Percentiles rank a stretch among this genome's conserved stretches.
phyloP scores from a whole-genome alignment of 2,797 vertebrate species.

The Emys orbicularis region DNA sequence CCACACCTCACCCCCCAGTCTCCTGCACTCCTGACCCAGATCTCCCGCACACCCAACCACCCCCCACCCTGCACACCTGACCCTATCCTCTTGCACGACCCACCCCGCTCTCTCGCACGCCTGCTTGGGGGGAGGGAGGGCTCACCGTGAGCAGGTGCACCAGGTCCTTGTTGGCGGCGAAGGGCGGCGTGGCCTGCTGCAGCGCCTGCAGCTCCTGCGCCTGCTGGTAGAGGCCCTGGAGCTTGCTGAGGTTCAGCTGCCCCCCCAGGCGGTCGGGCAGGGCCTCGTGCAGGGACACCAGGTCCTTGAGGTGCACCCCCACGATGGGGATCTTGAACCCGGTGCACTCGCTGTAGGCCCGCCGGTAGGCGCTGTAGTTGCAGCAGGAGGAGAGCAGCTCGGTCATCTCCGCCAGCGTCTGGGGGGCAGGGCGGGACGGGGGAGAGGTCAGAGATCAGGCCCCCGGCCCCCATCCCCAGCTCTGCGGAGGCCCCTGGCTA shows the following conservation, averaged over 20 bases:
- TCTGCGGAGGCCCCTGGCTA: background rate
- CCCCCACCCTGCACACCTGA: background rate
- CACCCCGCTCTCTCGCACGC: too few relatives aligned
- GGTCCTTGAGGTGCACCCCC: conserved; percentile 92
- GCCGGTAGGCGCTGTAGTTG: conserved; percentile 91
- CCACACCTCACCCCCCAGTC: background rate
- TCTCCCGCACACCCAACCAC: background rate
- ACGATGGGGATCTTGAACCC: conserved; percentile 93
- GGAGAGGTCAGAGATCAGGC: background rate
- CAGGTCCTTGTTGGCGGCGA: conserved; percentile 91
- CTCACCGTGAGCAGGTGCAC: conserved; percentile 91
- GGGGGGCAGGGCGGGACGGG: background rate
- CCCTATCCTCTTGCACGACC: rapidly evolving
- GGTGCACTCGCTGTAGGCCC: conserved; percentile 85
- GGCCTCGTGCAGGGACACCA: conserved; percentile 91
- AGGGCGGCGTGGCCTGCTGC: conserved; percentile 85
- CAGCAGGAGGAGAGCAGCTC: conserved; percentile 90
- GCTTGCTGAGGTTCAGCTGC: conserved; percentile 91
- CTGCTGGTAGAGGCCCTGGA: conserved; percentile 91
- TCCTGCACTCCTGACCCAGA: background rate
- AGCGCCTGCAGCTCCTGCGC: conserved; percentile 87
- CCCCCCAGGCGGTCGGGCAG: conserved; percentile 88
- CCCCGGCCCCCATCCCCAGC: background rate
- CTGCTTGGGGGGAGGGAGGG: background rate
- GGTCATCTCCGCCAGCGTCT: conserved; percentile 92